Percentiles rank a stretch among this genome's conserved stretches.
phyloP scores from a whole-genome alignment of 2,888 invertebrate genomes.

The Buathra laborator region DNA sequence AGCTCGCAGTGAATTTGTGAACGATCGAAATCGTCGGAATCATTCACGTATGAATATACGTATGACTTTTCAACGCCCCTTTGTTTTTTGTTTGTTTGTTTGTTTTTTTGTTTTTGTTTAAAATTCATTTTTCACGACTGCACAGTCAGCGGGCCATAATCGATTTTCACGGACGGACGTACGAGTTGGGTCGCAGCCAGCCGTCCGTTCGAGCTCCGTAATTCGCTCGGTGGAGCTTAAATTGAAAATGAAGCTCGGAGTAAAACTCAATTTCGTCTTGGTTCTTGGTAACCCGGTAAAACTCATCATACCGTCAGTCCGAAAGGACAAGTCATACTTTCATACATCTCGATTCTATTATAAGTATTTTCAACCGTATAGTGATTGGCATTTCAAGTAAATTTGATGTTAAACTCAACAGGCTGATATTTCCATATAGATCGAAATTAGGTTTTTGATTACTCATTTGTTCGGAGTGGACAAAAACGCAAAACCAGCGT shows the following conservation, averaged over 20 bases:
- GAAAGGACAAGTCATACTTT: slow-evolving; percentile 23
- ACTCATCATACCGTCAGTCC: neutral
- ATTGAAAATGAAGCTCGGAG: slow-evolving; percentile 55
- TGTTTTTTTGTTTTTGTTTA: neutral
- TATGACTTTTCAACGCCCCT: neutral
- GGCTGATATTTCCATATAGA: neutral
- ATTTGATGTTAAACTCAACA: neutral
- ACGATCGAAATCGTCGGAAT: slow-evolving; percentile 31
- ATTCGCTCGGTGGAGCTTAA: slow-evolving; percentile 49
- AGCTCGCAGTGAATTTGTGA: slow-evolving; percentile 14
- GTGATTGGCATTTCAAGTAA: neutral
- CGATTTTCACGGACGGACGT: slow-evolving; percentile 45
- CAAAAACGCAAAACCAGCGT: neutral
- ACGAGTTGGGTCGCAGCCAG: slow-evolving; percentile 36
- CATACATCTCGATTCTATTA: neutral
- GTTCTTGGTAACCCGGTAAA: slow-evolving; percentile 8
- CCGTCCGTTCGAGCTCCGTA: slow-evolving; percentile 23
- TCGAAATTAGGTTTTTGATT: neutral
- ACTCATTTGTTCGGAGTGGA: neutral
- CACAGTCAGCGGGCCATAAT: slow-evolving; percentile 37
- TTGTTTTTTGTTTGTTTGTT: neutral
- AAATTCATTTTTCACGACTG: slow-evolving; percentile 47
- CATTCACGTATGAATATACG: slow-evolving; percentile 5
- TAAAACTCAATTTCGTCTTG: slow-evolving; percentile 51
- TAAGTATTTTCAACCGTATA: neutral